Evolutionary conservation across 2,888 invertebrate species (phyloP).

Genomic region (Acanthosepion esculentum): DNA sequence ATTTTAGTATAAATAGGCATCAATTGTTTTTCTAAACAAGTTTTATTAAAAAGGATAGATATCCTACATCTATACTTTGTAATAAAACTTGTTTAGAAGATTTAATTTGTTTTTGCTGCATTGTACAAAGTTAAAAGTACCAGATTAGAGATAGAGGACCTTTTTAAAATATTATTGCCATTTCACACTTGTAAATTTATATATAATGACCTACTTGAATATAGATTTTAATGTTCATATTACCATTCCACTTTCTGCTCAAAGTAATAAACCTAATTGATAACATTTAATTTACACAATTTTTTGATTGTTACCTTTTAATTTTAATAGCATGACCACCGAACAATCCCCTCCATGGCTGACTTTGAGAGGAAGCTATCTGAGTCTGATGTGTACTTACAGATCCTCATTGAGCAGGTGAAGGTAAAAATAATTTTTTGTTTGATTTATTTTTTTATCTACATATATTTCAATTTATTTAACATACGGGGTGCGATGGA

Average conservation of each 20-base stretch:
- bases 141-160: no score
- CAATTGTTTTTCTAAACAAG: no score
- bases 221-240: not conserved
- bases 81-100: no score
- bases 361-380: slow-evolving; percentile 92
- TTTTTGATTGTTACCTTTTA: slow-evolving; percentile 51
- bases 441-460: not conserved
- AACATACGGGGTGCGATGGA: no score
- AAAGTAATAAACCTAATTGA: not conserved
- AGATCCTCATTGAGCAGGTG: slow-evolving; percentile 94
- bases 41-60: no score
- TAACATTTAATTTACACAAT: not conserved
- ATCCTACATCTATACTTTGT: no score
- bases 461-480: not conserved
- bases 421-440: slow-evolving; percentile 76
- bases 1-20: no score
- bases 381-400: slow-evolving; percentile 96
- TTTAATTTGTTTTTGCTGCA: no score
- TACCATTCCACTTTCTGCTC: not conserved
- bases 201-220: no score
- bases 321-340: slow-evolving; percentile 79
- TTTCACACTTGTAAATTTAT: no score
- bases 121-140: no score
- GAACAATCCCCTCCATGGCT: slow-evolving; percentile 76
- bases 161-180: no score